phyloP scores from a whole-genome alignment of 2,888 invertebrate genomes.

The Thelaira solivaga region DNA sequence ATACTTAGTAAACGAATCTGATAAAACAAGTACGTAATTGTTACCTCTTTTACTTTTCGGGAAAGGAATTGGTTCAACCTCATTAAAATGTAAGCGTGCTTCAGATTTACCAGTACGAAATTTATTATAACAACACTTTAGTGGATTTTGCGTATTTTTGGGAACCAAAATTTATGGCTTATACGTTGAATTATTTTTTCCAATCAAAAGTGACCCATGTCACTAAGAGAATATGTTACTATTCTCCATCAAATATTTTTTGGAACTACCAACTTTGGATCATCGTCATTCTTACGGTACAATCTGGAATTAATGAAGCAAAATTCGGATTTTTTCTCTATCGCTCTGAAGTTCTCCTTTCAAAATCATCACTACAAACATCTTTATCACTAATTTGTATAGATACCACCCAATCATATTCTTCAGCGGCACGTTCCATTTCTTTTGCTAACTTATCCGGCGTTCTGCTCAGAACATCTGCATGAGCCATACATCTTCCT shows the following conservation, averaged over 20 bases:
- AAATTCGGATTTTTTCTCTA: neutral
- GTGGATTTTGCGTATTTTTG: neutral
- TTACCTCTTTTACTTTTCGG: neutral
- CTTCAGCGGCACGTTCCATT: too few species aligned
- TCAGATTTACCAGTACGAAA: neutral
- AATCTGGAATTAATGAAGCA: constrained; percentile 12
- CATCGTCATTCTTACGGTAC: neutral
- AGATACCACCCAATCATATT: too few species aligned
- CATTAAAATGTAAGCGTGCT: too few species aligned
- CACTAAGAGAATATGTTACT: neutral
- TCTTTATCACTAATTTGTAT: too few species aligned
- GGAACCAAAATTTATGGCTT: neutral
- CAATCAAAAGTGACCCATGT: neutral
- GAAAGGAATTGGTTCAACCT: too few species aligned
- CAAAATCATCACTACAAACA: too few species aligned
- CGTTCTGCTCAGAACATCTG: too few species aligned
- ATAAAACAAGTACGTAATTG: constrained; percentile 47
- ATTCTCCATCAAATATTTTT: neutral
- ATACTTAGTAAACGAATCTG: too few species aligned
- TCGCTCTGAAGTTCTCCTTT: neutral
- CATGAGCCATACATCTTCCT: too few species aligned
- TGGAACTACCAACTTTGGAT: neutral
- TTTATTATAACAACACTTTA: neutral
- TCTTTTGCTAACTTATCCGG: too few species aligned
- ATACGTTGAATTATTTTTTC: neutral